phyloP scores from a whole-genome alignment of 2,888 invertebrate species.

The Drosophila greeni region DNA sequence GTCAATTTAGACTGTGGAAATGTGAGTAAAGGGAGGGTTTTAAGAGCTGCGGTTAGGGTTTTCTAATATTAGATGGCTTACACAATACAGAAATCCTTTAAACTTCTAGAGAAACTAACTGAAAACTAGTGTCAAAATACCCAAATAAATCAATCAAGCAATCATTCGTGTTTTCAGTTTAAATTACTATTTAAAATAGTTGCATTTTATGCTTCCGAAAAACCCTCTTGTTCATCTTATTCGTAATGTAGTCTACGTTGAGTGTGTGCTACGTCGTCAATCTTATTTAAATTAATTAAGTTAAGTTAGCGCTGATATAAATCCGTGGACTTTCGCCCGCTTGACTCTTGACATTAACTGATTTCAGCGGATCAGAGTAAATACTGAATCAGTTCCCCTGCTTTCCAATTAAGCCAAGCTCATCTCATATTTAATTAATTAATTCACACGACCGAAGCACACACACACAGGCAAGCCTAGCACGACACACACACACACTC shows the following conservation, averaged over 20 bases:
- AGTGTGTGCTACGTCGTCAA: slow-evolving; percentile 44
- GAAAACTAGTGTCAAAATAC: no score
- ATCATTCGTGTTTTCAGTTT: background rate
- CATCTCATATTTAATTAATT: slow-evolving; percentile 57
- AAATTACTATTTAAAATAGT: no score
- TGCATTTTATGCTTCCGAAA: background rate
- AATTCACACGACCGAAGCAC: slow-evolving; percentile 29
- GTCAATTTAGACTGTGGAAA: slow-evolving; percentile 42
- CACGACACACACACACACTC: slow-evolving; percentile 5
- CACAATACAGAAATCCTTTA: no score
- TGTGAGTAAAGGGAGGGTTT: slow-evolving; percentile 16
- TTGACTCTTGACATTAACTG: slow-evolving; percentile 35
- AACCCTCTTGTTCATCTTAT: background rate
- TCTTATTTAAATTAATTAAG: slow-evolving; percentile 65
- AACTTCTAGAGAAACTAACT: no score
- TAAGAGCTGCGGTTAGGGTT: background rate
- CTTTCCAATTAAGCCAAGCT: slow-evolving; percentile 24
- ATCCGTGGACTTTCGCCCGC: slow-evolving; percentile 28
- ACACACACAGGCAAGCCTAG: slow-evolving; percentile 9
- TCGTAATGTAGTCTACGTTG: background rate
- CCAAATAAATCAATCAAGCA: background rate
- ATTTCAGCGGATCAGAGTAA: slow-evolving; percentile 49
- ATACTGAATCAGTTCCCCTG: slow-evolving; percentile 15
- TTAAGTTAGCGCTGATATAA: slow-evolving; percentile 40
- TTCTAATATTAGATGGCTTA: no score